These are phyloP conservation scores for Simalia tracyae DNA, from an alignment of 2,797 vertebrate species.

Conservation along the genomic window DNA sequence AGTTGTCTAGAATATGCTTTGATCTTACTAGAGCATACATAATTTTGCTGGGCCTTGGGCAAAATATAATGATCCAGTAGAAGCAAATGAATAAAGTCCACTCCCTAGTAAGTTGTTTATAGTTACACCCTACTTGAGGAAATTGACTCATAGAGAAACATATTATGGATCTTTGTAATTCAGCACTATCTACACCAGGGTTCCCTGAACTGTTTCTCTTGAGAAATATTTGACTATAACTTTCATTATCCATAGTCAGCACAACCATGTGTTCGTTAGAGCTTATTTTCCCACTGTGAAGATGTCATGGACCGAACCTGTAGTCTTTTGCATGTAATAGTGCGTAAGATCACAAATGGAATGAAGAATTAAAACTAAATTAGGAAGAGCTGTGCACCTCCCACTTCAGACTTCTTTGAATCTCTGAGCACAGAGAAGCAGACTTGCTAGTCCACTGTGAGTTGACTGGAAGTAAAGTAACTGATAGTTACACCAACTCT, in stretches of 20 bases:
- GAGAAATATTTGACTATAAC: neutral
- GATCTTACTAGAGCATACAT: neutral
- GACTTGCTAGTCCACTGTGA: neutral
- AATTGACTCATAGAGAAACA: neutral
- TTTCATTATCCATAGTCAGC: neutral
- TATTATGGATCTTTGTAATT: neutral
- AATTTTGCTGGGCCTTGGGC: neutral
- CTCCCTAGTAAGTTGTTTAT: neutral
- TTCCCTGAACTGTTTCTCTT: neutral
- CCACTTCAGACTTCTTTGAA: neutral
- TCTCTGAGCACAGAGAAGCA: neutral
- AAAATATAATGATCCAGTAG: neutral
- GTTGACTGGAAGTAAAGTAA: neutral
- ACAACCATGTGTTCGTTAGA: neutral
- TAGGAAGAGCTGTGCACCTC: neutral
- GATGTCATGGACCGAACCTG: neutral
- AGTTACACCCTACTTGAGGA: neutral
- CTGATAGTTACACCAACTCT: neutral
- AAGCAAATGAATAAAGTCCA: neutral
- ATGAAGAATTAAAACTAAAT: neutral
- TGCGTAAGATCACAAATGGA: neutral
- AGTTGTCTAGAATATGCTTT: neutral
- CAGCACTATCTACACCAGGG: neutral
- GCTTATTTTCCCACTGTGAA: neutral
- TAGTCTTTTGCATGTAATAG: neutral